Evolutionary conservation across 2,797 vertebrate species (phyloP), one percentile per base, ranked within the genome.

Genomic region (Prunella strophiata): DNA sequence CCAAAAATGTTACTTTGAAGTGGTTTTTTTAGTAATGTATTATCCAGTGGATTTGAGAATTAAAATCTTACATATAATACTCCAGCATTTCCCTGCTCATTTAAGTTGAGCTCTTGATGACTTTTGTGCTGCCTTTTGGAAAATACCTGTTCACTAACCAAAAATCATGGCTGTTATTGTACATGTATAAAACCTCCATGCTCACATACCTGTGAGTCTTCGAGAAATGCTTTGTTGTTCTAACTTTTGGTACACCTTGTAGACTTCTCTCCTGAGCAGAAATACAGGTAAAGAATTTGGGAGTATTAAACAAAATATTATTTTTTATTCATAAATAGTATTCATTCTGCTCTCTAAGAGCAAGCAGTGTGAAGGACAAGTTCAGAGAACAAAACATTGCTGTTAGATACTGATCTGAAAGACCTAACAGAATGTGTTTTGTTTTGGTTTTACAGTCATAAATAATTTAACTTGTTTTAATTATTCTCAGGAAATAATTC

Each of bases 401-500:
- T 73, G 40, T 54, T 58, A 75, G 21, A 42, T 40, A 54, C 13
- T 71, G 25, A 72, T 63, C 55, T 91, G 26, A 74, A 87, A 67
- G 51, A 34, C 55, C 40, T 81, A 67, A 67, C 16, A 72, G 47
- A 76, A 58, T 3, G 47, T 58, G 22, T 23, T 43, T 30, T 61
- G 67, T 38, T 48, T 21, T 43, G 26, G 36, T 79, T 80, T 40
- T 29, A 8, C 72, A 62, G 32, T 63, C 70, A 65, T 75, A 83
- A 88, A 88, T 82, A 85, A 92, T 93, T 77, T 81, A 84, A 52
- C 26, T 81, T 62, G 47, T 50, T 89, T 91, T 88, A 91, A 82
- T 95, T 96, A 78, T 81, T 92, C 65, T 77, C 52, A 61, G 75
- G 43, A 77, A 92, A 91, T 84, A 68, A 65, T 93, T 90, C 90